These are phyloP conservation scores for Danaus plexippus DNA, from an alignment of 1,140 invertebrate species.

Conservation along the genomic window DNA sequence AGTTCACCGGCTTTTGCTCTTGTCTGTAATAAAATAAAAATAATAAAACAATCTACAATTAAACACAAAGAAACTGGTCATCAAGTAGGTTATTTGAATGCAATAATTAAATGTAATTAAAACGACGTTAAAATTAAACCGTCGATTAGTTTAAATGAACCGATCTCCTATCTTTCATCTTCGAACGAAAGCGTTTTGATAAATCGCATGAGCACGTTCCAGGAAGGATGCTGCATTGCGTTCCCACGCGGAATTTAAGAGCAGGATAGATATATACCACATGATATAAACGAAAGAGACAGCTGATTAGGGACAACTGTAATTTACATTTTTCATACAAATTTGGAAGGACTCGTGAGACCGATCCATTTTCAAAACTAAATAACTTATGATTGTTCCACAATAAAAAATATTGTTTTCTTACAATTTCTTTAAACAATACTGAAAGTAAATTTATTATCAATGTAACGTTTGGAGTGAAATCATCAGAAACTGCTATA, in stretches of 20 bases:
- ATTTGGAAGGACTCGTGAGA: constrained; percentile 3
- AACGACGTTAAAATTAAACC: constrained; percentile 16
- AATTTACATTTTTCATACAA: constrained; percentile 29
- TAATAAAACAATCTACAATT: neutral
- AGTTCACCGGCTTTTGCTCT: constrained; percentile 46
- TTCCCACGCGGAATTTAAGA: constrained; percentile 54
- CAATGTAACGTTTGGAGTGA: too few species aligned
- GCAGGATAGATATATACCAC: constrained; percentile 26
- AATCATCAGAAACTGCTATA: too few species aligned
- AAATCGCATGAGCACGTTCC: constrained; percentile 47
- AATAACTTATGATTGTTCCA: too few species aligned
- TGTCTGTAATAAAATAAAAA: constrained; percentile 30
- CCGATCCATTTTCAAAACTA: too few species aligned
- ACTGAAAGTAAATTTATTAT: too few species aligned
- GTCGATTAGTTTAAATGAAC: constrained; percentile 18
- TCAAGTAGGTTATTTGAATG: neutral
- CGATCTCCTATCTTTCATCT: constrained; percentile 17
- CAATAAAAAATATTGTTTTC: too few species aligned
- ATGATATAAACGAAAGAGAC: constrained; percentile 16
- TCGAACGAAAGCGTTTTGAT: constrained; percentile 47
- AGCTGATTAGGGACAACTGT: constrained; percentile 11
- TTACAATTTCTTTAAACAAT: too few species aligned
- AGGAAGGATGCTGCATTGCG: constrained; percentile 41
- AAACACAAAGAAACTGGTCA: neutral
- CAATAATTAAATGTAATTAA: constrained; percentile 16